These are phyloP conservation scores for Chloropsis hardwickii DNA, from an alignment of 2,113 vertebrate species.

Conservation along the genomic window DNA sequence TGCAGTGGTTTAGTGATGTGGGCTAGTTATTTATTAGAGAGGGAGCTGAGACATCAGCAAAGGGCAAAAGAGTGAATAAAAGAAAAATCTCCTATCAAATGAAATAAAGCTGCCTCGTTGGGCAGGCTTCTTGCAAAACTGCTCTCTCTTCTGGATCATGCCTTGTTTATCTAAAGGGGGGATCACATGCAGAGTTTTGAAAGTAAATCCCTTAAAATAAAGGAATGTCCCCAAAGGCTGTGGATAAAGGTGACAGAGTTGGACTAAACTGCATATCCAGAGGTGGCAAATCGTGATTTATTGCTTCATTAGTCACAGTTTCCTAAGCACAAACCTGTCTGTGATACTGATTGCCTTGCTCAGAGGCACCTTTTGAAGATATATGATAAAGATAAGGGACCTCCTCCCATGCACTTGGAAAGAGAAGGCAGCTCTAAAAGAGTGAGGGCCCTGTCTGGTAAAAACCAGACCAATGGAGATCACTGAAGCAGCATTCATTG, in stretches of 20 bases:
- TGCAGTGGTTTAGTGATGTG: neutral
- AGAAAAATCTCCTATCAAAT: neutral
- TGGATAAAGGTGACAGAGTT: neutral
- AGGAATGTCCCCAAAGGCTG: neutral
- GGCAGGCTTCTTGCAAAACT: neutral
- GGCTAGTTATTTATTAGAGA: conserved; percentile 48
- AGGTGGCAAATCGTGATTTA: conserved; percentile 11
- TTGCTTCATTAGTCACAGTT: conserved; percentile 24
- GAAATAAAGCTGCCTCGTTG: neutral
- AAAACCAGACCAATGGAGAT: neutral
- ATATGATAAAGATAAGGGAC: conserved; percentile 38
- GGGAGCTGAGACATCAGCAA: conserved; percentile 4
- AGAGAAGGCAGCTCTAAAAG: neutral
- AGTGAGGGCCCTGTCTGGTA: neutral
- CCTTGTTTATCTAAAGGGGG: neutral
- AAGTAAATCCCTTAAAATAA: neutral
- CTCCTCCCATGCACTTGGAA: conserved; percentile 5
- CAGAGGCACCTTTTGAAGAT: conserved; percentile 31
- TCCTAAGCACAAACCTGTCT: conserved; percentile 3
- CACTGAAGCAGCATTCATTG: neutral
- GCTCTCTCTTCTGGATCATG: neutral
- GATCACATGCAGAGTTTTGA: neutral
- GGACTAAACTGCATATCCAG: neutral
- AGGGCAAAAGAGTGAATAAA: neutral
- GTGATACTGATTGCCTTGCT: neutral